These are phyloP conservation scores for Acipenser oxyrinchus DNA, from an alignment of 2,797 vertebrate genomes.

Conservation along the genomic window DNA sequence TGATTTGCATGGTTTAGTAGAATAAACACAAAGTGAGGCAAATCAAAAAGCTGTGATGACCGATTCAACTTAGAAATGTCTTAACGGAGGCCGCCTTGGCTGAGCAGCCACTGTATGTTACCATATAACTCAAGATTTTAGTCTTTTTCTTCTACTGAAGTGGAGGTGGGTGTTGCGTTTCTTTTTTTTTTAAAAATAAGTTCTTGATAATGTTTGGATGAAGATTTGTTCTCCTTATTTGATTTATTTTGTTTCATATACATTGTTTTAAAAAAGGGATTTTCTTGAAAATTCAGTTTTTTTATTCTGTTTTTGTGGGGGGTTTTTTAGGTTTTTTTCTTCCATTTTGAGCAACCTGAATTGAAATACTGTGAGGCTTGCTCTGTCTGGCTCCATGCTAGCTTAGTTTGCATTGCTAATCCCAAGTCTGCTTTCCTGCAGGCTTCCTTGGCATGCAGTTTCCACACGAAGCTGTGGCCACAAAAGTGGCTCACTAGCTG, in stretches of 20 bases:
- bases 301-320: too few species aligned
- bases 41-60: slow-evolving; percentile 60
- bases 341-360: slow-evolving; percentile 74
- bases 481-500: slow-evolving; percentile 33
- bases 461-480: slow-evolving; percentile 57
- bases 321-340: slow-evolving; percentile 35
- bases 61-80: slow-evolving; percentile 46
- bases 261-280: slow-evolving; percentile 67
- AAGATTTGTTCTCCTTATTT: slow-evolving; percentile 55
- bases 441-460: slow-evolving; percentile 45
- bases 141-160: slow-evolving; percentile 32
- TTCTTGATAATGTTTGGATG: slow-evolving; percentile 63
- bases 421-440: slow-evolving; percentile 42
- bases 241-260: slow-evolving; percentile 56
- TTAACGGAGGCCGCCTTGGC: slow-evolving; percentile 13
- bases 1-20: slow-evolving; percentile 57
- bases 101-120: slow-evolving; percentile 31
- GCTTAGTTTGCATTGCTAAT: slow-evolving; percentile 53
- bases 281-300: slow-evolving; percentile 29
- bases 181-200: slow-evolving; percentile 48
- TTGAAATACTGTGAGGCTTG: slow-evolving; percentile 64
- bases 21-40: slow-evolving; percentile 55
- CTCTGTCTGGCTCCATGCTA: slow-evolving; percentile 65
- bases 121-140: slow-evolving; percentile 12
- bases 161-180: slow-evolving; percentile 29